Evolutionary conservation across 2,797 vertebrate genomes (phyloP).

Genomic region (Sebastes elongatus): DNA sequence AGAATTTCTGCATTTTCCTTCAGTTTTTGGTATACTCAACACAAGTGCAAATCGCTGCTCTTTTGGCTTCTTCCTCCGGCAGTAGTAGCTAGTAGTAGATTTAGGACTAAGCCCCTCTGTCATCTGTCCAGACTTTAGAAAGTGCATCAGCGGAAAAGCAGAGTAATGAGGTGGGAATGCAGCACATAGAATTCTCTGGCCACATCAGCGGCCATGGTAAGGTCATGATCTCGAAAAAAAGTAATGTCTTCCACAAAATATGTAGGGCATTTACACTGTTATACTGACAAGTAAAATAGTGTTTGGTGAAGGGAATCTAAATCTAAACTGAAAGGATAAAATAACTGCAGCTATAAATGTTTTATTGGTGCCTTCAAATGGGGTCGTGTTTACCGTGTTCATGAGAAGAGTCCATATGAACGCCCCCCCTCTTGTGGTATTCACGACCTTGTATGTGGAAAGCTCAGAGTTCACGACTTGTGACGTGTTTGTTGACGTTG

Average conservation of each 20-base stretch:
- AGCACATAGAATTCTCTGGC: not conserved
- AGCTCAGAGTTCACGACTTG: no score
- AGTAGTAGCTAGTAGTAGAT: conserved; percentile 1
- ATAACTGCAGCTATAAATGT: not conserved
- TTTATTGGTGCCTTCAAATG: not conserved
- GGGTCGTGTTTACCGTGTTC: no score
- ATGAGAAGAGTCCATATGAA: no score
- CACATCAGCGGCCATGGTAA: not conserved
- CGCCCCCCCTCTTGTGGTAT: no score
- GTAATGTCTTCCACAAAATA: not conserved
- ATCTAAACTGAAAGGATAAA: not conserved
- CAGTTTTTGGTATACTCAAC: not conserved
- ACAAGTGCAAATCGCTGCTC: not conserved
- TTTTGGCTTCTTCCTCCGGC: not conserved
- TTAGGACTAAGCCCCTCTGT: conserved; percentile 22
- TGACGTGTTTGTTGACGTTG: no score
- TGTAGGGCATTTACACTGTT: not conserved
- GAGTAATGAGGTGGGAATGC: not conserved
- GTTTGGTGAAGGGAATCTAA: not conserved
- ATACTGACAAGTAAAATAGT: not conserved
- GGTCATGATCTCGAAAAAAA: not conserved
- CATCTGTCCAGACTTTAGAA: conserved; percentile 27
- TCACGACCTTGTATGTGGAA: no score
- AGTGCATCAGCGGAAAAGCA: not conserved
- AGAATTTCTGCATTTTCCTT: not conserved